Base-by-base conservation (phyloP, 2,113 vertebrate genomes). In the Girardinichthys multiradiatus region DNA sequence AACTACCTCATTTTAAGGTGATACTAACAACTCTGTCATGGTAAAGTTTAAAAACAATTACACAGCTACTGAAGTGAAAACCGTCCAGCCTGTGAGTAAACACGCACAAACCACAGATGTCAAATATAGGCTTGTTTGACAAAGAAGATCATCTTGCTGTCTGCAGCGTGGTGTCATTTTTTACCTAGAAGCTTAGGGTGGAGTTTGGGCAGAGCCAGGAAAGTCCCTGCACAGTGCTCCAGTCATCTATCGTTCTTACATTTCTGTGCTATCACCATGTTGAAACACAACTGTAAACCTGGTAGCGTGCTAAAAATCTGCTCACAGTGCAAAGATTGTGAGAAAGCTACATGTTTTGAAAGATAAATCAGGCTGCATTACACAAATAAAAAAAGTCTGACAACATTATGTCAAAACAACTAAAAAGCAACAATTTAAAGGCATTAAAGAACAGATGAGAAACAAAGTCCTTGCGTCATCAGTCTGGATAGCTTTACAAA, bases 71-170 rank as follows among this genome's bases (percentile, higher is more conserved):
- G n/a, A n/a, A n/a, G n/a, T n/a, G 19, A 17, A 19, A 9, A 24
- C 5, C 48, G 8, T 51, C 48, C 6, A 17, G 51, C 29, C 29
- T 33, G 64, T 51, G 37, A 68, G 42, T 54, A 54, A 19, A 39
- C 19, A 24, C 42, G 13, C 33, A 13, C 15, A 29, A 28, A 33
- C 28, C 48, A 24, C 14, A 24, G 28, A 62, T 77, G 76, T 63
- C 62, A 61, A 64, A 19, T n/a, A 35, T 72, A 61, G 72, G 48
- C 58, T 68, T 64, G 27, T 72, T 42, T 80, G 61, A 54, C 51
- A 37, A 7, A 45, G 31, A 1, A 72, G 26, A 71, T 63, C 13
- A 48, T 60, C 65, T 35, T 76, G 48, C 63, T 27, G 26, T 74
- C 57, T 54, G 6, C 27, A 42, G 17, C 57, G 35, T 29, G 58